Base-by-base conservation (phyloP, 2,113 vertebrate species). In the Polypterus senegalus region DNA sequence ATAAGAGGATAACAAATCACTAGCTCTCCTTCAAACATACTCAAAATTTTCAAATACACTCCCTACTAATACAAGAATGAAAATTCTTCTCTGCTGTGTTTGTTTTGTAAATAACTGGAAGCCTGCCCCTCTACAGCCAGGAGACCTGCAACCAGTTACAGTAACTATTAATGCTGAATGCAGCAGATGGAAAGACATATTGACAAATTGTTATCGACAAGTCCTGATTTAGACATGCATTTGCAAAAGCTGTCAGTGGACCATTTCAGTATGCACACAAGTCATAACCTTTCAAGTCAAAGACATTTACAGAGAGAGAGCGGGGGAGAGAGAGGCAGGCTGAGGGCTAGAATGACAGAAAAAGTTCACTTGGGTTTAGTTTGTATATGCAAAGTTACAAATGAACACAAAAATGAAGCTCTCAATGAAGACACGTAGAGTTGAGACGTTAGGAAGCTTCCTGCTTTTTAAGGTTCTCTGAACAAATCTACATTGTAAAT, bases 131-230 rank as follows among this genome's bases (percentile, higher is more conserved):
- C 87, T 83, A 81, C 83, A 70, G 71, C 67, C 67, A 72, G 66
- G 71, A 53, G 76, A 68, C 66, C 87, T 82, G 85, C 80, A 80
- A 83, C 80, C 80, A 83, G 70, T 73, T 74, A 71, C 62, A 60
- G 64, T 67, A 74, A 74, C 71, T 83, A 76, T 79, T 84, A 84
- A 82, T 79, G 70, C 77, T 81, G 71, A 79, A 77, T 75, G 76
- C 73, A 79, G 72, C 73, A 78, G 74, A 75, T 68, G 76, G 67
- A 79, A 77, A 79, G 77, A 82, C 77, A 77, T 74, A 81, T 81
- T 76, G 77, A 80, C 79, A 77, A 79, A 78, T 66, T 63, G 66
- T 69, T 89, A 88, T 90, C 83, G 87, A 88, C 83, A 73, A 77
- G 77, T 84, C 83, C 81, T 87, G 80, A 85, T 79, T 82, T 81